phyloP scores from a whole-genome alignment of 2,797 vertebrate genomes.

The Pipistrellus nathusii region DNA sequence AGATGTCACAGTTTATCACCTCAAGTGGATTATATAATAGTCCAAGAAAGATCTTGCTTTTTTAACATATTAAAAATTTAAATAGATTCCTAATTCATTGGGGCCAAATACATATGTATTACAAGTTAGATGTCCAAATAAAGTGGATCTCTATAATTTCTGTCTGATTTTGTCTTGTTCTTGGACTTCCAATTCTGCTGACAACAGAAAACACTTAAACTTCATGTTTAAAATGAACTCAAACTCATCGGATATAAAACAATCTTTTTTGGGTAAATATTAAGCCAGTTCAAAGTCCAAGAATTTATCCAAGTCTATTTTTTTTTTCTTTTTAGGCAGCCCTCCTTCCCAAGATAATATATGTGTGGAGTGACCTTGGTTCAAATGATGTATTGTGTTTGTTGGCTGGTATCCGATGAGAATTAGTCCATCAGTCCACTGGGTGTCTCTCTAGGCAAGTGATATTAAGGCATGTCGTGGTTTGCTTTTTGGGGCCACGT shows the following conservation, averaged over 20 bases:
- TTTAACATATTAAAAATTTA: background rate
- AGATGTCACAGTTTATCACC: background rate
- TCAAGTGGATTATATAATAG: background rate
- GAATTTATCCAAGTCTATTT: slow-evolving; percentile 1
- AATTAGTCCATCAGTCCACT: background rate
- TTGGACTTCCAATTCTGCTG: slow-evolving; percentile 18
- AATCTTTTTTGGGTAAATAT: background rate
- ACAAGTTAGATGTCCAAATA: background rate
- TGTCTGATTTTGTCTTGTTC: background rate
- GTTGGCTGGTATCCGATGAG: background rate
- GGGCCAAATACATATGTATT: background rate
- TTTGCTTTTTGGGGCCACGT: background rate
- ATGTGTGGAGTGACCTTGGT: background rate
- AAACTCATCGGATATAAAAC: background rate
- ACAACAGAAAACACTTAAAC: slow-evolving; percentile 43
- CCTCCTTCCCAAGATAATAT: background rate
- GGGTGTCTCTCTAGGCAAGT: background rate
- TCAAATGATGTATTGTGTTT: background rate
- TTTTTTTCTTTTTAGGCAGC: background rate
- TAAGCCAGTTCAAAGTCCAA: background rate
- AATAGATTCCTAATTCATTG: background rate
- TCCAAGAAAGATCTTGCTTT: slow-evolving; percentile 41
- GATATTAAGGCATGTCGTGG: background rate
- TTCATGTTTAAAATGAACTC: slow-evolving; percentile 8
- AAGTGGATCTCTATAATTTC: background rate